A percentile compares a stretch with the other conserved stretches of the same genome.
phyloP scores from a whole-genome alignment of 1,140 invertebrate species.

The Coenobita brevimanus region DNA sequence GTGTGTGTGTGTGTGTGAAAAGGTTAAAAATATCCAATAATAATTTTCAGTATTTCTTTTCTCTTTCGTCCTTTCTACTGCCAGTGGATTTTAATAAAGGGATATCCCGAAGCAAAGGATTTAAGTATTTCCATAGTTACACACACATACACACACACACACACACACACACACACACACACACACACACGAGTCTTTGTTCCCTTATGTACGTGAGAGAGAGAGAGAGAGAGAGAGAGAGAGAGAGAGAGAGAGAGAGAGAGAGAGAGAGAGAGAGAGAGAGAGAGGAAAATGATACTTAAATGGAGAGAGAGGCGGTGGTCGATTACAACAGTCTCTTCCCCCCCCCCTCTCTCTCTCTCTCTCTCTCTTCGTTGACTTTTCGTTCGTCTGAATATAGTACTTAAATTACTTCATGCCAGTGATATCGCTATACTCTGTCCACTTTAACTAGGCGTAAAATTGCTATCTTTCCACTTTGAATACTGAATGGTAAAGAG shows the following conservation, averaged over 20 bases:
- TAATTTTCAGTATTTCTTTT: too few relatives aligned
- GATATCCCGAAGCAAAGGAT: neutral
- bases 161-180: constrained; percentile 20
- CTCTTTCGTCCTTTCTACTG: too few relatives aligned
- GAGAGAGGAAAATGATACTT: neutral
- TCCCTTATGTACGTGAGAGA: neutral
- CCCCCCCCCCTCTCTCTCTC: constrained; percentile 25
- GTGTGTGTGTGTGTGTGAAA: too few relatives aligned
- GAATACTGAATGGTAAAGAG: too few relatives aligned
- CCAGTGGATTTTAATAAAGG: neutral
- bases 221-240: constrained; percentile 11
- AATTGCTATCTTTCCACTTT: too few relatives aligned
- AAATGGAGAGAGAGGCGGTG: neutral
- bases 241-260: neutral
- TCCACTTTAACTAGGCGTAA: neutral
- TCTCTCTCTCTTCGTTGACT: constrained; percentile 9
- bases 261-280: neutral
- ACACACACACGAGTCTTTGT: neutral
- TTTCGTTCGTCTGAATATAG: neutral
- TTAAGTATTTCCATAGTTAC: neutral
- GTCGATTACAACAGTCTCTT: constrained; percentile 11
- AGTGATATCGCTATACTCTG: neutral
- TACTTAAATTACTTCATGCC: neutral
- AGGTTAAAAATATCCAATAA: too few relatives aligned
- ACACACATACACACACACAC: constrained; percentile 6